phyloP scores from a whole-genome alignment of 2,797 vertebrate genomes.

The Karalla daura region DNA sequence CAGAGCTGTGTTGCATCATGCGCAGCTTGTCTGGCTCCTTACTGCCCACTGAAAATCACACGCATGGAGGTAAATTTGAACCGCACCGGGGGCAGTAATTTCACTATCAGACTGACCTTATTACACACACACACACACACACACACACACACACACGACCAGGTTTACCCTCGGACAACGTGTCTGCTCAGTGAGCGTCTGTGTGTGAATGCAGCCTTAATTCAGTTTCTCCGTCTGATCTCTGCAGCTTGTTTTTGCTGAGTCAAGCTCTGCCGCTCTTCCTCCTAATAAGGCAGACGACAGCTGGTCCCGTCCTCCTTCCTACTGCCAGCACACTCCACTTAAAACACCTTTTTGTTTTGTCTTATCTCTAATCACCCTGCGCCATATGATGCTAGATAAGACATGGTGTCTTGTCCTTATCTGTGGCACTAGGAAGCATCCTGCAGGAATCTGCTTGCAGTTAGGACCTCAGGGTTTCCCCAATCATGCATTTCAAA shows the following conservation, averaged over 20 bases:
- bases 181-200: slow-evolving; percentile 7
- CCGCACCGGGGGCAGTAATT: neutral
- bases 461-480: too few species aligned
- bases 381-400: too few species aligned
- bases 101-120: neutral
- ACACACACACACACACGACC: neutral
- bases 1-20: slow-evolving; percentile 58
- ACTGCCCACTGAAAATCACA: neutral
- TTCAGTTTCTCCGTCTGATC: neutral
- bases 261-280: slow-evolving; percentile 48
- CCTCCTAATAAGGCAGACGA: neutral
- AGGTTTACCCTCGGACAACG: neutral
- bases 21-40: neutral
- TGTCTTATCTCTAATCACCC: neutral
- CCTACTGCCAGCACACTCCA: neutral
- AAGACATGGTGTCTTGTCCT: too few species aligned
- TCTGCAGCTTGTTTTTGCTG: slow-evolving; percentile 45
- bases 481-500: too few species aligned
- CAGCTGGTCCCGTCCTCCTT: neutral
- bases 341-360: too few species aligned
- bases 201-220: neutral
- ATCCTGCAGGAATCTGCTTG: too few species aligned
- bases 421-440: neutral
- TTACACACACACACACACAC: slow-evolving; percentile 20
- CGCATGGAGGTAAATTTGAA: neutral